phyloP scores from a whole-genome alignment of 2,797 vertebrate species.

The Eutrigla gurnardus region DNA sequence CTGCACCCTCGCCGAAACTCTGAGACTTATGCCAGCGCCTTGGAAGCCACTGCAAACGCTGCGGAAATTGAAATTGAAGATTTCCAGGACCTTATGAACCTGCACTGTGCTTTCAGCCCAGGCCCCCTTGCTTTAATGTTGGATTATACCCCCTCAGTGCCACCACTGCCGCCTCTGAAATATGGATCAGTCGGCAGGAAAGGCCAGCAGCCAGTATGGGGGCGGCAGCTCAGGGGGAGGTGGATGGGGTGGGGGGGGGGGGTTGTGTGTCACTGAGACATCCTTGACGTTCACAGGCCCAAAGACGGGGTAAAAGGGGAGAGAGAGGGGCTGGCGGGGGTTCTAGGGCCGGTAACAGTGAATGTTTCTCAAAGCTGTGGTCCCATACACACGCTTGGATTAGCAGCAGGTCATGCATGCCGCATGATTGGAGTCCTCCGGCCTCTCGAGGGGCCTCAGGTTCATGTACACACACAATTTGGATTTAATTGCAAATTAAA shows the following conservation, averaged over 20 bases:
- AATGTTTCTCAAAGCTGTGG: slow-evolving; percentile 57
- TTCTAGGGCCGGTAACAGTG: slow-evolving; percentile 57
- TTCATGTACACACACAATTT: not conserved
- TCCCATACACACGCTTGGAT: slow-evolving; percentile 24
- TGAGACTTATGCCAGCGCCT: slow-evolving; percentile 50
- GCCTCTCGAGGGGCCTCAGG: slow-evolving; percentile 24
- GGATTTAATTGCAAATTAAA: slow-evolving; percentile 11
- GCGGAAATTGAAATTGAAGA: slow-evolving; percentile 78
- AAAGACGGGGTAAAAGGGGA: slow-evolving; percentile 47
- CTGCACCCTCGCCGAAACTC: slow-evolving; percentile 60
- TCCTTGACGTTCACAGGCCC: slow-evolving; percentile 72
- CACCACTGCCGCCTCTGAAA: slow-evolving; percentile 81
- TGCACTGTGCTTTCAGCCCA: slow-evolving; percentile 66
- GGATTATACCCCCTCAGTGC: slow-evolving; percentile 81
- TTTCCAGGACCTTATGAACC: slow-evolving; percentile 78
- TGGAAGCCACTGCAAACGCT: slow-evolving; percentile 68
- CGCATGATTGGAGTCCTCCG: slow-evolving; percentile 9
- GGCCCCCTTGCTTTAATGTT: slow-evolving; percentile 78
- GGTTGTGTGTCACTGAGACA: slow-evolving; percentile 62
- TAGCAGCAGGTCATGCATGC: slow-evolving; percentile 31
- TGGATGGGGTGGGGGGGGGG: slow-evolving; percentile 37
- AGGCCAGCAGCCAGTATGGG: slow-evolving; percentile 83
- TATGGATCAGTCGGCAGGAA: slow-evolving; percentile 83
- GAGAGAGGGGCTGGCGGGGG: slow-evolving; percentile 47
- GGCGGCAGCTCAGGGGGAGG: slow-evolving; percentile 66